Evolutionary conservation across 1,140 invertebrate species (phyloP).

Genomic region (Sipha flava): DNA sequence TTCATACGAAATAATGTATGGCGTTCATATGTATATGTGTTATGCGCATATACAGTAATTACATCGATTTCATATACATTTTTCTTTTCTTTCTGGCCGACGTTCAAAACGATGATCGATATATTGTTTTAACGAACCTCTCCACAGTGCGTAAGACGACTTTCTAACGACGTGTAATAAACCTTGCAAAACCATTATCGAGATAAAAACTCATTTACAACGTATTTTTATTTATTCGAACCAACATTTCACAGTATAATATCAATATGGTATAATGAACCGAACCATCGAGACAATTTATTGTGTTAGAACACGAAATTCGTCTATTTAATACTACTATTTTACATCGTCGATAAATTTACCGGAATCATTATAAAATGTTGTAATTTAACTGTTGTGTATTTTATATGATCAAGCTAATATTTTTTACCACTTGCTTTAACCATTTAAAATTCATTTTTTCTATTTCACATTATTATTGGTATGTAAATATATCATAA

Average conservation of each 20-base stretch:
- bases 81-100: not conserved
- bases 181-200: not conserved
- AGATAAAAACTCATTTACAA: not conserved
- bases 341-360: too few relatives aligned
- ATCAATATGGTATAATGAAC: too few relatives aligned
- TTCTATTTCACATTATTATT: too few relatives aligned
- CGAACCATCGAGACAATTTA: not conserved
- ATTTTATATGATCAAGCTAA: too few relatives aligned
- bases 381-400: too few relatives aligned
- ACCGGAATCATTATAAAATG: too few relatives aligned
- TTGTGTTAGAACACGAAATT: not conserved
- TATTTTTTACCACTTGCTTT: too few relatives aligned
- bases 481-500: too few relatives aligned
- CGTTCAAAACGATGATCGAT: constrained; percentile 21
- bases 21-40: too few relatives aligned
- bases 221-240: not conserved
- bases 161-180: not conserved
- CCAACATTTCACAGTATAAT: too few relatives aligned
- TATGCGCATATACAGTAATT: not conserved
- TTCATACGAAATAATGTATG: not conserved
- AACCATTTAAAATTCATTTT: too few relatives aligned
- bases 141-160: not conserved
- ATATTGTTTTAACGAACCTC: constrained; percentile 17
- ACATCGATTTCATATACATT: not conserved
- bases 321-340: too few relatives aligned